Percentiles rank a stretch among this genome's conserved stretches.
phyloP scores from a whole-genome alignment of 2,888 invertebrate genomes.

The Pandemis heparana region DNA sequence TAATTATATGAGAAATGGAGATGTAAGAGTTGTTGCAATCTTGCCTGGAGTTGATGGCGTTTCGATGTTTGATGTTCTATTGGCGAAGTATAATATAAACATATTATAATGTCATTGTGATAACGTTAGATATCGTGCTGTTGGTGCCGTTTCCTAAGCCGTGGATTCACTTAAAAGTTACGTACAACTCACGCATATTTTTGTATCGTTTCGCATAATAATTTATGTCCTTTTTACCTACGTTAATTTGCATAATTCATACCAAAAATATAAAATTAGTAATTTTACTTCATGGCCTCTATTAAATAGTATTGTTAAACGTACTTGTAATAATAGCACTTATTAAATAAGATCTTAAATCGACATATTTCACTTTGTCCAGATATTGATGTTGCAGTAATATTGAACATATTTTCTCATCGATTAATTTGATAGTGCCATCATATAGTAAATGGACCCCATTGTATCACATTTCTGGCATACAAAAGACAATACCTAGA shows the following conservation, averaged over 20 bases:
- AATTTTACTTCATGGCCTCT: conserved; percentile 68
- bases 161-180: conserved; percentile 38
- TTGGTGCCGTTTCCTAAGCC: conserved; percentile 64
- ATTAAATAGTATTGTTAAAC: conserved; percentile 64
- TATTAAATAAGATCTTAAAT: conserved; percentile 65
- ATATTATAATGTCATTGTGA: conserved; percentile 76
- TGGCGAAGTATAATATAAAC: conserved; percentile 67
- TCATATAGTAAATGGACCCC: conserved; percentile 68
- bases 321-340: conserved; percentile 68
- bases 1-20: conserved; percentile 59
- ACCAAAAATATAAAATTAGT: conserved; percentile 66
- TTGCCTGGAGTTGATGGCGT: conserved; percentile 77
- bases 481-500: conserved; percentile 87
- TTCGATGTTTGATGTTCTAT: conserved; percentile 77
- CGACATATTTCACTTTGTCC: conserved; percentile 63
- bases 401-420: conserved; percentile 64
- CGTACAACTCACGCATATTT: conserved; percentile 28
- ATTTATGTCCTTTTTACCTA: conserved; percentile 41
- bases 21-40: conserved; percentile 74
- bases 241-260: conserved; percentile 57
- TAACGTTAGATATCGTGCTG: conserved; percentile 74
- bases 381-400: conserved; percentile 73
- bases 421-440: conserved; percentile 56
- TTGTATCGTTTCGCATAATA: conserved; percentile 41
- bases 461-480: conserved; percentile 80